These are phyloP conservation scores for Vultur gryphus DNA, from an alignment of 2,797 vertebrate species.

Conservation along the genomic window DNA sequence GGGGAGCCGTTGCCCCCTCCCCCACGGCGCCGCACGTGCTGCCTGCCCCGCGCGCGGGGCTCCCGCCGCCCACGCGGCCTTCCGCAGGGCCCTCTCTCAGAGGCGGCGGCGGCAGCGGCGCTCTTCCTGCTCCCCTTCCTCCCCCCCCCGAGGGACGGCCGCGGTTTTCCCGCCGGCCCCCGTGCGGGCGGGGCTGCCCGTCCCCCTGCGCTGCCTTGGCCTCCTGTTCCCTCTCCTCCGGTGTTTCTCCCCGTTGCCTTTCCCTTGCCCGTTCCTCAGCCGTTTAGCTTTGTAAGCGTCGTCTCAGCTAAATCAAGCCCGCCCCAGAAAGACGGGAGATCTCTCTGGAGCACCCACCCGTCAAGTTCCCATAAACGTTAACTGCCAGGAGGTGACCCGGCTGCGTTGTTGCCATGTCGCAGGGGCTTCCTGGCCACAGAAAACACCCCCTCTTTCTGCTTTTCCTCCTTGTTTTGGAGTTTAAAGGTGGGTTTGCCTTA, in stretches of 20 bases:
- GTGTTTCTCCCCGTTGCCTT: background rate
- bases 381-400: too few species aligned
- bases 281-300: background rate
- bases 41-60: too few species aligned
- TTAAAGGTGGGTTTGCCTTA: background rate
- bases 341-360: fast-evolving
- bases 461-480: too few species aligned
- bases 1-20: too few species aligned
- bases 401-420: background rate
- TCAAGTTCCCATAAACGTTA: background rate
- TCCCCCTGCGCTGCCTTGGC: too few species aligned
- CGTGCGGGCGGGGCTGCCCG: background rate
- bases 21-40: background rate
- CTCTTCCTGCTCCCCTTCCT: too few species aligned
- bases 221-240: background rate
- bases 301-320: background rate
- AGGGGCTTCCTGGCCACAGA: background rate
- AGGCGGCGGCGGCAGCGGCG: background rate
- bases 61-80: background rate
- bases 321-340: background rate
- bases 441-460: fast-evolving
- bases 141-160: fast-evolving
- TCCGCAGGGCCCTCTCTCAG: background rate
- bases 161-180: too few species aligned
- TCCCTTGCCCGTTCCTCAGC: too few species aligned